Evolutionary conservation across 2,888 invertebrate species (phyloP).

Genomic region (Pachydiplax longipennis): DNA sequence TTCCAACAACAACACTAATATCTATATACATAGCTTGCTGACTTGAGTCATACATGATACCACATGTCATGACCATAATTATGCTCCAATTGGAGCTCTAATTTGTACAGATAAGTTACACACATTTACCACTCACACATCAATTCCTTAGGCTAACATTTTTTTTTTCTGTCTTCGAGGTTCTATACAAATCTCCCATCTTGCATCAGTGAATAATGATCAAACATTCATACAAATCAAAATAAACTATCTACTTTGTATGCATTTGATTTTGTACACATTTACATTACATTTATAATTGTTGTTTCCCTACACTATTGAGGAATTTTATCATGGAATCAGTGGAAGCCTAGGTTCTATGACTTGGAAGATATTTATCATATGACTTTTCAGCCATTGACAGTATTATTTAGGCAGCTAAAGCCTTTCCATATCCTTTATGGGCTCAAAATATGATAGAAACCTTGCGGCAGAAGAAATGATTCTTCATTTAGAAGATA

Average conservation of each 20-base stretch:
- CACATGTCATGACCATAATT: slow-evolving; percentile 5
- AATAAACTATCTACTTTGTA: slow-evolving; percentile 35
- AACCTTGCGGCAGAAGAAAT: too few relatives aligned
- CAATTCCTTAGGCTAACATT: not conserved
- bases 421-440: not conserved
- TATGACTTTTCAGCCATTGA: not conserved
- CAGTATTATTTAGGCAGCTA: not conserved
- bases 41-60: not conserved
- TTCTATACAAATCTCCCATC: slow-evolving; percentile 23
- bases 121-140: slow-evolving; percentile 38
- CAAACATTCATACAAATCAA: slow-evolving; percentile 12
- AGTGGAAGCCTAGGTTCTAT: slow-evolving; percentile 37
- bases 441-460: not conserved
- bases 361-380: slow-evolving; percentile 27
- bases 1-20: slow-evolving; percentile 23
- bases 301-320: not conserved
- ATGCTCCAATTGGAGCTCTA: slow-evolving; percentile 29
- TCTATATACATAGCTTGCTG: slow-evolving; percentile 9
- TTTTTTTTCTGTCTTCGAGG: not conserved
- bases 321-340: slow-evolving; percentile 9
- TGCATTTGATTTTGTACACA: slow-evolving; percentile 37
- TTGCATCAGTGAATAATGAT: not conserved
- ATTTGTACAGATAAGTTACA: slow-evolving; percentile 30
- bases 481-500: too few relatives aligned
- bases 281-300: slow-evolving; percentile 40